A percentile compares a stretch with the other conserved stretches of the same genome.
These are phyloP conservation scores for Osmoderma eremita DNA, from an alignment of 2,888 invertebrate species.

Conservation along the genomic window DNA sequence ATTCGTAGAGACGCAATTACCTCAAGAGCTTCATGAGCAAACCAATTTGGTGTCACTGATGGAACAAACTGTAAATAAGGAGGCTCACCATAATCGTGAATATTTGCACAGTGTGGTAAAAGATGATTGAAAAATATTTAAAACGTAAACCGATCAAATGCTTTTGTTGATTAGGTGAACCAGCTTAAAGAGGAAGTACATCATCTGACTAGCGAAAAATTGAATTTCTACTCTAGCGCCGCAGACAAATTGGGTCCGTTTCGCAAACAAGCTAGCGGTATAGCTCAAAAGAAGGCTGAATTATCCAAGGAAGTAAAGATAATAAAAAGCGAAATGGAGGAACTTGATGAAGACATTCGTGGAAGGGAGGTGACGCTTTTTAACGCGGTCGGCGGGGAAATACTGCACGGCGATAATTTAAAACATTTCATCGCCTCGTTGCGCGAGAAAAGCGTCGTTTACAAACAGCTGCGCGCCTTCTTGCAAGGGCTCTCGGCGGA, in stretches of 20 bases:
- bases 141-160: background rate
- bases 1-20: conserved; percentile 74
- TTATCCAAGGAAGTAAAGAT: conserved; percentile 77
- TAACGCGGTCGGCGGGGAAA: conserved; percentile 69
- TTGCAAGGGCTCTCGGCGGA: conserved; percentile 81
- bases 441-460: conserved; percentile 81
- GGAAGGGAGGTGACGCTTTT: conserved; percentile 62
- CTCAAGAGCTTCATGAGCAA: conserved; percentile 73
- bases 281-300: conserved; percentile 81
- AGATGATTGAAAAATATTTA: background rate
- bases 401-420: conserved; percentile 83
- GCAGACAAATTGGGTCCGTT: conserved; percentile 84
- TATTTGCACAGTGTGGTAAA: conserved; percentile 42
- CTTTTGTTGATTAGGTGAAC: conserved; percentile 42
- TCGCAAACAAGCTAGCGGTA: conserved; percentile 84
- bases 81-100: conserved; percentile 65
- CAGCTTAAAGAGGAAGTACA: conserved; percentile 46
- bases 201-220: conserved; percentile 47
- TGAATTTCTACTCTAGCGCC: conserved; percentile 58
- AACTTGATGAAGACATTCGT: conserved; percentile 71
- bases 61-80: conserved; percentile 71
- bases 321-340: conserved; percentile 70
- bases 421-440: conserved; percentile 86
- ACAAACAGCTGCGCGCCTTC: conserved; percentile 83
- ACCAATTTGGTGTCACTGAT: conserved; percentile 76